Base-by-base conservation (phyloP, 2,888 invertebrate species). In the Saturnia japonica region DNA sequence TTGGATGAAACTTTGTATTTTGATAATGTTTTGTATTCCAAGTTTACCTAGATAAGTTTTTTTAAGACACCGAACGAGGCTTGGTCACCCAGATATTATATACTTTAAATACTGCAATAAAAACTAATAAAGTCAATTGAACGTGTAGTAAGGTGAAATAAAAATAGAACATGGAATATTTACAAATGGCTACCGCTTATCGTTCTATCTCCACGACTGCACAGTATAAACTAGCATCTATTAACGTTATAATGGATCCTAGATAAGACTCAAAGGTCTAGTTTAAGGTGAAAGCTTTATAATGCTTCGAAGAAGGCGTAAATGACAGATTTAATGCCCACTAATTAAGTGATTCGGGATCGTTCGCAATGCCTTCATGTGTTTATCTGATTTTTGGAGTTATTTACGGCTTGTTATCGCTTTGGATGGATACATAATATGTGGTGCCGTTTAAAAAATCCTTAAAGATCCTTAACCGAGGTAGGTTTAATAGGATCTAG, bases 301-400 rank as follows among this genome's bases (percentile, higher is more conserved):
- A 87, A 85, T 84, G 84, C 83, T 81, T 81, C 77, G 76, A 77
- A 85, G 87, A 86, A 85, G 85, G 86, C 82, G 84, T 82, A 89
- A 91, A 89, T 88, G 90, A 91, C 88, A 89, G 91, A 91, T 91
- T 91, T 91, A 91, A 88, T 88, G 88, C 86, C 83, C 82, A 85
- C 88, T 91, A 91, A 92, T 92, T 92, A 91, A 92, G 90, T 84
- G 87, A 91, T 91, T 81, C 76, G 72, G 84, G 88, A 89, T 89
- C 79, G 79, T 76, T 78, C 79, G 79, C 76, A 78, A 88, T 78
- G 79, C 75, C 78, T 84, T 85, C 82, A 85, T 82, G 83, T 76
- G 68, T 74, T 80, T 89, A 90, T 90, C 90, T 81, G 89, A 89
- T 89, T 88, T 88, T 88, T 84, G 79, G 82, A 82, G 82, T 85